A percentile compares a stretch with the other conserved stretches of the same genome.
These are phyloP conservation scores for Heteropelma amictum DNA, from an alignment of 2,888 invertebrate genomes.

Conservation along the genomic window DNA sequence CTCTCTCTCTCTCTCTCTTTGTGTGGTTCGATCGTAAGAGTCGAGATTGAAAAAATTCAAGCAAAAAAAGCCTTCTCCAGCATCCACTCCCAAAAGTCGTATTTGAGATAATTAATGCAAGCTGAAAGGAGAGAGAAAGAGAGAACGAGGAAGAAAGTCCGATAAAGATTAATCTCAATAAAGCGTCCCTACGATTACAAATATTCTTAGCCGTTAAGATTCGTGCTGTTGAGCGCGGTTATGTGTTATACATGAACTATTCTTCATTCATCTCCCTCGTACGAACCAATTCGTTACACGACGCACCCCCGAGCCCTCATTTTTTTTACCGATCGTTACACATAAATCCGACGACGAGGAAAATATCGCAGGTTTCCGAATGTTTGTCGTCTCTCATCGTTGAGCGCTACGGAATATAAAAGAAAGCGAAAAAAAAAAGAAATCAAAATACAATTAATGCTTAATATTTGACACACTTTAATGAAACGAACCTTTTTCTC, in stretches of 20 bases:
- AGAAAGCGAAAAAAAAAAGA: conserved; percentile 35
- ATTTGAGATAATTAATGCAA: not conserved
- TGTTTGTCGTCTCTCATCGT: conserved; percentile 56
- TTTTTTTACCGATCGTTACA: conserved; percentile 60
- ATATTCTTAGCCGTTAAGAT: conserved; percentile 64
- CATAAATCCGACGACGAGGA: conserved; percentile 39
- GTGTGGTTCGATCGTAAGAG: not conserved
- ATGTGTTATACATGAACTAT: conserved; percentile 66
- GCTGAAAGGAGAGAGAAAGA: not conserved
- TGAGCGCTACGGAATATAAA: conserved; percentile 48
- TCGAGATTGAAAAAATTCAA: not conserved
- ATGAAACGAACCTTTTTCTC: conserved; percentile 55
- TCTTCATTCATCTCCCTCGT: conserved; percentile 45
- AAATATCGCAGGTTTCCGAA: conserved; percentile 56
- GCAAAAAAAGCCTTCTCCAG: not conserved
- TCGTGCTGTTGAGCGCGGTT: conserved; percentile 58
- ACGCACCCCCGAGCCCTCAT: conserved; percentile 4
- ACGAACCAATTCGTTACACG: conserved; percentile 21
- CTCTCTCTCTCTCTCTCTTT: not conserved
- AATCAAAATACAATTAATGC: conserved; percentile 57
- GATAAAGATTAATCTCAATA: conserved; percentile 13
- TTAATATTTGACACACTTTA: conserved; percentile 70
- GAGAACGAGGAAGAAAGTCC: conserved; percentile 7
- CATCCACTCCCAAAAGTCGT: not conserved
- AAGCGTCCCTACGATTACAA: conserved; percentile 62